phyloP scores from a whole-genome alignment of 1,140 invertebrate species.

The Bemisia tabaci region DNA sequence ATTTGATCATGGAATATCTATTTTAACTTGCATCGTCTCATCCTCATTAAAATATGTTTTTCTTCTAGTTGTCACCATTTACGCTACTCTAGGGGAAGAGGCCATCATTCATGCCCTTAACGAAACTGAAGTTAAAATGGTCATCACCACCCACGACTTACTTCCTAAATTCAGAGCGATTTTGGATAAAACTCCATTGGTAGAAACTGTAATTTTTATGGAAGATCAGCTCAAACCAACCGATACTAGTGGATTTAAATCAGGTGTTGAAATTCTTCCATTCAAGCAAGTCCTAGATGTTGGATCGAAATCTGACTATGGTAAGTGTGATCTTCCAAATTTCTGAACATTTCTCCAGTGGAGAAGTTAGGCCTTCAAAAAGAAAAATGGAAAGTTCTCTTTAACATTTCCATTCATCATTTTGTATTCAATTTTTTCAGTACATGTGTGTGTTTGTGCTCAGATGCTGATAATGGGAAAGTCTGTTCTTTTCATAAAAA shows the following conservation, averaged over 20 bases:
- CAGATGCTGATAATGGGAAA: too few relatives aligned
- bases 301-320: constrained; percentile 21
- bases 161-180: constrained; percentile 77
- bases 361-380: too few relatives aligned
- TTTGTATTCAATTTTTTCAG: too few relatives aligned
- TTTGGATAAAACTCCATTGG: constrained; percentile 46
- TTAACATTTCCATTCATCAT: too few relatives aligned
- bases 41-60: too few relatives aligned
- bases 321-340: constrained; percentile 6
- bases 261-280: constrained; percentile 46
- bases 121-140: constrained; percentile 83
- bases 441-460: too few relatives aligned
- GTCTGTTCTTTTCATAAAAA: too few relatives aligned
- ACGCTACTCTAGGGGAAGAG: constrained; percentile 91
- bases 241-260: constrained; percentile 49
- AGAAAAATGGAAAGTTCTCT: too few relatives aligned
- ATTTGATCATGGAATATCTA: too few relatives aligned
- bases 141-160: constrained; percentile 79
- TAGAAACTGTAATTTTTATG: constrained; percentile 76
- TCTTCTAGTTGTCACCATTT: constrained; percentile 79
- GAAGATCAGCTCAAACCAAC: constrained; percentile 65
- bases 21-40: too few relatives aligned
- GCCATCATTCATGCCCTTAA: constrained; percentile 91
- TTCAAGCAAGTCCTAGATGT: constrained; percentile 41
- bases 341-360: too few relatives aligned